phyloP scores from a whole-genome alignment of 2,888 invertebrate genomes.

The Drosophila kuntzei region DNA sequence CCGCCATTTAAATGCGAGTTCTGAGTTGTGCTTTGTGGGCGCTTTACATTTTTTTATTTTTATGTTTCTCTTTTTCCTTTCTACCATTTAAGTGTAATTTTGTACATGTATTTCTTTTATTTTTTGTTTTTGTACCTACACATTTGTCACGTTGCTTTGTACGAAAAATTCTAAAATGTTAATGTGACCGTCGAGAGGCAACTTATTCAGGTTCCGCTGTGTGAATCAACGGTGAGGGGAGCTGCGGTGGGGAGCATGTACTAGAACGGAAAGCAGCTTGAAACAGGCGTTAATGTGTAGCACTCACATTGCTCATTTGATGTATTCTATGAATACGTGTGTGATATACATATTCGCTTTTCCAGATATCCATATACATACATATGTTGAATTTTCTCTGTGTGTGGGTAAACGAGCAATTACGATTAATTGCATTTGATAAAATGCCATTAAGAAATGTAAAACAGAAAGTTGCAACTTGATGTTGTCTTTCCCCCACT shows the following conservation, averaged over 20 bases:
- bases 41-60: constrained; percentile 34
- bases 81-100: constrained; percentile 67
- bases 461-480: constrained; percentile 44
- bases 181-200: constrained; percentile 62
- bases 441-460: constrained; percentile 71
- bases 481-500: constrained; percentile 16
- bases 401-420: constrained; percentile 65
- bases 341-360: constrained; percentile 25
- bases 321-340: background rate
- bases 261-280: constrained; percentile 19
- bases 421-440: constrained; percentile 77
- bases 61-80: constrained; percentile 28
- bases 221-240: background rate
- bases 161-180: constrained; percentile 70
- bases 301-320: constrained; percentile 26
- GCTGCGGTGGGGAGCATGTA: background rate
- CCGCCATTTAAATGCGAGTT: constrained; percentile 19
- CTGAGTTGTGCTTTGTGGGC: constrained; percentile 38
- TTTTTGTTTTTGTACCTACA: constrained; percentile 35
- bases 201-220: constrained; percentile 51
- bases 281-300: constrained; percentile 53
- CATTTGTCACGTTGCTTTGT: constrained; percentile 74
- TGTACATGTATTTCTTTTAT: constrained; percentile 40
- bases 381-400: constrained; percentile 28
- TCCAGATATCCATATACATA: constrained; percentile 44